Conservation (phyloP, 1,140 invertebrate genomes). For the Batillaria attramentaria region DNA sequence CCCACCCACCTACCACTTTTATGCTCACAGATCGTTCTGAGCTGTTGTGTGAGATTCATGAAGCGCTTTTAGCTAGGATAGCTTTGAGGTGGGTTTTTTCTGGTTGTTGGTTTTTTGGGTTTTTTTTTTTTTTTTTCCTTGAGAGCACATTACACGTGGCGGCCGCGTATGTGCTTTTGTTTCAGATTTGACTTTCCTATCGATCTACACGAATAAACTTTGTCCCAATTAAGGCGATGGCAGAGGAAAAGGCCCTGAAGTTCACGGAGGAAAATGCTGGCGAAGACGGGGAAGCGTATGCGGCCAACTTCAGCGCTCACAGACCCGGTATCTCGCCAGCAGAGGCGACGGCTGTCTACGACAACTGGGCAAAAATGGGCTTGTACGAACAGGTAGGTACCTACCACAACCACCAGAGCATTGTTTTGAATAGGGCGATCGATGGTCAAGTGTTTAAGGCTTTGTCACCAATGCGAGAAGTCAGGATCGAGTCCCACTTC, state of each 20-base stretch:
- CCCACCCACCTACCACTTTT: not conserved
- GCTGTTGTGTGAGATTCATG: not conserved
- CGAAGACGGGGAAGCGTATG: constrained; percentile 32
- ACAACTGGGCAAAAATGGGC: too few relatives aligned
- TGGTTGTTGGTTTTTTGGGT: not conserved
- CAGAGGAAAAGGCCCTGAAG: constrained; percentile 39
- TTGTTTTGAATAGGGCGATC: too few relatives aligned
- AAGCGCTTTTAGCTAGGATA: not conserved
- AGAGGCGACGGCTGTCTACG: constrained; percentile 46
- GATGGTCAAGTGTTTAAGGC: too few relatives aligned
- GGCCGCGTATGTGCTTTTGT: not conserved
- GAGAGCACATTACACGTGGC: not conserved
- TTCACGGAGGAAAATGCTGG: constrained; percentile 17
- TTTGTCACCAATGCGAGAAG: too few relatives aligned
- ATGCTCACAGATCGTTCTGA: not conserved
- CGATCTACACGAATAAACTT: not conserved
- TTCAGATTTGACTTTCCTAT: not conserved
- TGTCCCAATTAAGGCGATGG: constrained; percentile 28
- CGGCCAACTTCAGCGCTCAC: constrained; percentile 43
- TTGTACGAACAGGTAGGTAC: too few relatives aligned
- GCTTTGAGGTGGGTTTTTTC: not conserved
- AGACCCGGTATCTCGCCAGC: constrained; percentile 39
- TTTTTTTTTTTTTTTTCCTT: not conserved
- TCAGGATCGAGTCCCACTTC: too few relatives aligned
- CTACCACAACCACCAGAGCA: too few relatives aligned